Base-by-base conservation (phyloP, 1,140 invertebrate species). In the Eupeodes corollae region DNA sequence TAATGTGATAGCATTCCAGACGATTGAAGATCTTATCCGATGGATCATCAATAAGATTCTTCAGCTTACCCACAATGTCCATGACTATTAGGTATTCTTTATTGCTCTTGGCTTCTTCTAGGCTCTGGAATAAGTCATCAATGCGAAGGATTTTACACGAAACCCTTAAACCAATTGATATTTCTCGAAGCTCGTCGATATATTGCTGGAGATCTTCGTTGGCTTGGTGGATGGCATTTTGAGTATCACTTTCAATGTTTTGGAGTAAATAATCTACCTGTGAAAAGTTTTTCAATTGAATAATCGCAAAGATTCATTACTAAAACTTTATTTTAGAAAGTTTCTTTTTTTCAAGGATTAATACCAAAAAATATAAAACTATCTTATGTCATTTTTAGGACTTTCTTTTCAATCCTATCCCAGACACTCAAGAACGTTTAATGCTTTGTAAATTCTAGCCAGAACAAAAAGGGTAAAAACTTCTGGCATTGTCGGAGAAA, bases 121-220 rank as follows among this genome's bases (percentile, higher is more conserved):
- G 48, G 32, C 53, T 60, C 34, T 65, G 65, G 14, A 68, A 64
- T 8, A 67, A 42, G 14, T 63, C 55, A 21, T 68, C 66, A 6
- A 67, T 55, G 30, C 56, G 59, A 2, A 68, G 46, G 10, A 68
- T 53, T 6, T 57, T 56, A 38, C 63, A 52, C 21, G 55, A 56
- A 13, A 63, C 51, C 0, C 52, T 48, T 41, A 68, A 14, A 10
- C 60, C 65, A 6, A 67, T 41, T 3, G 57, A 26, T 8, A 52
- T 37, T 46, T 68, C 66, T 3, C 54, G 46, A 21, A 68, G 39
- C 39, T 68, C 52, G 3, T 52, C 51, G 5, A 50, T 46, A 6
- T 52, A 52, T 15, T 45, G 51, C 0, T 49, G 49, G 41, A 68
- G 32, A 44, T 65, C 63, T 3, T 33, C 42, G 30, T 52, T 58